These are phyloP conservation scores for Lagorchestes hirsutus DNA, from an alignment of 2,797 vertebrate species.

Conservation along the genomic window DNA sequence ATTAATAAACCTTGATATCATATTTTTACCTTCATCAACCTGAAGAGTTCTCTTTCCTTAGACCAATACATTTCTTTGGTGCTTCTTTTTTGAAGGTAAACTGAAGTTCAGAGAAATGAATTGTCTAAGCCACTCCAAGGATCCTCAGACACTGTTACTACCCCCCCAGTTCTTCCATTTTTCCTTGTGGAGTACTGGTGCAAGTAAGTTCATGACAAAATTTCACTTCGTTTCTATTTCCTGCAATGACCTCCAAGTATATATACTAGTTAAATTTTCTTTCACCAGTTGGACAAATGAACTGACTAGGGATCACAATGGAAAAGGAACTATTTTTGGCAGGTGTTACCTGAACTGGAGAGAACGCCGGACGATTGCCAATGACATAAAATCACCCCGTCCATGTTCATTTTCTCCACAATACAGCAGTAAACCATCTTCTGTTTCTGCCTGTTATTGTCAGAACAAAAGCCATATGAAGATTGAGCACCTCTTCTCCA, in stretches of 20 bases:
- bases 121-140: neutral
- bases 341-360: conserved; percentile 94
- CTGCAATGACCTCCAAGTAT: neutral
- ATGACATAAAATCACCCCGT: conserved; percentile 93
- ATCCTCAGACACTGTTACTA: neutral
- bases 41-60: neutral
- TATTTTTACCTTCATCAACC: neutral
- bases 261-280: neutral
- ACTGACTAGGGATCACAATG: neutral
- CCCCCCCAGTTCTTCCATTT: neutral
- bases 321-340: neutral
- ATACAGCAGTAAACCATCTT: conserved; percentile 94
- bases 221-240: neutral
- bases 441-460: conserved; percentile 89
- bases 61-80: neutral
- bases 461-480: conserved; percentile 52
- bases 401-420: conserved; percentile 96
- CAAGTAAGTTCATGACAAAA: neutral
- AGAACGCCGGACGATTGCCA: conserved; percentile 90
- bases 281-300: neutral
- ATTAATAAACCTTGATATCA: neutral
- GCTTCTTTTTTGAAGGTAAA: neutral
- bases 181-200: neutral
- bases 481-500: neutral
- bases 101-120: neutral